These are phyloP conservation scores for Apostichopus leukothele DNA, from an alignment of 53 echinoderm and acorn worm genomes.

Conservation along the genomic window DNA sequence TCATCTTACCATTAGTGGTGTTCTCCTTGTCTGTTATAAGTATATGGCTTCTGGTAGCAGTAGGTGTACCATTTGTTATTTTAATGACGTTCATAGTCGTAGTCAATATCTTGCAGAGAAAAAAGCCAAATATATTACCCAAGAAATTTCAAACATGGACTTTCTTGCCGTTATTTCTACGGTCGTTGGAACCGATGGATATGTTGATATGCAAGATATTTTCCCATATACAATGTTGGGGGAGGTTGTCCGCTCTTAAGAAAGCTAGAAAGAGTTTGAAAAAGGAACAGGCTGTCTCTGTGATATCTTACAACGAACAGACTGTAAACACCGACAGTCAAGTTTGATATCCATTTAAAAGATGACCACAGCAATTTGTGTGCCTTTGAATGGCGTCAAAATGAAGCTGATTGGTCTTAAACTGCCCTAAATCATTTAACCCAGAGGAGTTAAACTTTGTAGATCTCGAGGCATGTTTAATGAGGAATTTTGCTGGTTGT, in stretches of 20 bases:
- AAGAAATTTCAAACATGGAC: conserved; percentile 75
- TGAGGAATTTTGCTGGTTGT: too few relatives aligned
- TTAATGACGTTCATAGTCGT: conserved; percentile 50
- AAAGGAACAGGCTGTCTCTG: not conserved
- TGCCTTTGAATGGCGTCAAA: too few relatives aligned
- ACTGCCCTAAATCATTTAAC: too few relatives aligned
- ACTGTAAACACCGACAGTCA: not conserved
- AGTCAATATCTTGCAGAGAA: conserved; percentile 80
- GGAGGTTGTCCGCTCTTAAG: not conserved
- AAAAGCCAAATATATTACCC: conserved; percentile 67
- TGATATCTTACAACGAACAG: not conserved
- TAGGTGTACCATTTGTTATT: conserved; percentile 63
- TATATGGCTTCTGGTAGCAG: conserved; percentile 66
- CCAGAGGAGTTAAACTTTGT: too few relatives aligned
- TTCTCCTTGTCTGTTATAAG: conserved; percentile 85
- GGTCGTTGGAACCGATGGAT: conserved; percentile 81
- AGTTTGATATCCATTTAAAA: not conserved
- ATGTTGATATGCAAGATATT: conserved; percentile 58
- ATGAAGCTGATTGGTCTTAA: too few relatives aligned
- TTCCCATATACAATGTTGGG: conserved; percentile 11
- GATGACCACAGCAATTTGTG: too few relatives aligned
- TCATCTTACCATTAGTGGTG: conserved; percentile 73
- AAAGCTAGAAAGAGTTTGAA: not conserved
- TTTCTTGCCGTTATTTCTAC: conserved; percentile 71
- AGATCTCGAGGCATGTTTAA: too few relatives aligned